Evolutionary conservation across 2,113 vertebrate genomes (phyloP), one percentile per base, ranked within the genome.

Genomic region (Hippocampus zosterae): DNA sequence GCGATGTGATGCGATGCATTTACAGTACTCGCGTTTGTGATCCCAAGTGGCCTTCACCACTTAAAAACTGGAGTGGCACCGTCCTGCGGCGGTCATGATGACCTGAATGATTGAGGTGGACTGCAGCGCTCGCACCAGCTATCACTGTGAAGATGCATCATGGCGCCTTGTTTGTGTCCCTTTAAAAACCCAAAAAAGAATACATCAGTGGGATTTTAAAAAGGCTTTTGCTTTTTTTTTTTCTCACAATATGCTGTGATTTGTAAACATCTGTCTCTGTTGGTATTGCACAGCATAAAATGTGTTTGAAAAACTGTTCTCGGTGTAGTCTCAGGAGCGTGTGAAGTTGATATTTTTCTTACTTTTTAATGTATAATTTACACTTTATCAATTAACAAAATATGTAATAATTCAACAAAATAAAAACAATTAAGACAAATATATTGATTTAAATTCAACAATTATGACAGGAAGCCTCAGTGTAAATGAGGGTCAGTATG

Each of bases 111-210:
- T 73, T 59, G 10, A 41, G 50, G 70, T 78, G 73, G 69, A 62
- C 81, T 85, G 84, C 84, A 85, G 87, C 83, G 80, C 79, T 69
- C 33, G 3, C 10, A 69, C 74, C 75, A 71, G 27, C 53, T 56
- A 67, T 83, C 81, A 81, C 79, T 79, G 78, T 86, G 82, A 82
- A 66, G 75, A 83, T 48, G 62, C 46, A 50, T 18, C 16, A 11
- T 3, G 52, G 62, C 78, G 83, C 79, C 74, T 85, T 79, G 15
- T 69, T 71, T 71, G 44, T 69, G 13, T 71, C 15, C 48, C 41
- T 65, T 71, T 4, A 48, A 48, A 67, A 72, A 80, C 65, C 72
- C 79, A 80, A 80, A 83, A 65, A 72, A 59, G 8, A 59, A 59
- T 29, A 59, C 16, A 27, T 33, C 29, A 33, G 29, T 16, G 25